Conservation (phyloP, 1,140 invertebrate genomes). For the Drosophila mayri region DNA sequence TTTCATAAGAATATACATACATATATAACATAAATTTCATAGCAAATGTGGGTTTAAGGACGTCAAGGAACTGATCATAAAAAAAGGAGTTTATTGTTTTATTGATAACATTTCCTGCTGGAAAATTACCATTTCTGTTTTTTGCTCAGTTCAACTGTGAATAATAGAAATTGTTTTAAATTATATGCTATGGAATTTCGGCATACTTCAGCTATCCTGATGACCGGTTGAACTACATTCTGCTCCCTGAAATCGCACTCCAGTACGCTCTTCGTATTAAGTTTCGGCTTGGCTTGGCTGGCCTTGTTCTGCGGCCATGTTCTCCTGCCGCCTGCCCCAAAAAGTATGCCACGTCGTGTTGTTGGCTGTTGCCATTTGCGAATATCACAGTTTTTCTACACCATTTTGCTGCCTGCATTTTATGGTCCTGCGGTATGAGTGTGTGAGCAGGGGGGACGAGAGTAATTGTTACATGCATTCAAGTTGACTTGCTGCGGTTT, state of each 20-base stretch:
- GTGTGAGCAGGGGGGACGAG: slow-evolving; percentile 31
- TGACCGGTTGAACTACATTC: slow-evolving; percentile 22
- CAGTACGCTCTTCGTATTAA: slow-evolving; percentile 13
- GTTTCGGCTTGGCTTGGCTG: slow-evolving; percentile 26
- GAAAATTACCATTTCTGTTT: not conserved
- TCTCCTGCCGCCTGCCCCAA: slow-evolving; percentile 36
- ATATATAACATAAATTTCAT: too few species aligned
- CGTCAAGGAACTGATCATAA: not conserved
- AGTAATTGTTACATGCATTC: slow-evolving; percentile 75
- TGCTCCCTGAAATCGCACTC: slow-evolving; percentile 33
- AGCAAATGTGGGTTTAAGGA: not conserved
- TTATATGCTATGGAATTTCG: not conserved
- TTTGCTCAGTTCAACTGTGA: too few species aligned
- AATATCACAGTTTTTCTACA: slow-evolving; percentile 44
- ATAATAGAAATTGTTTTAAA: not conserved
- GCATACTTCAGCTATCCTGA: slow-evolving; percentile 6
- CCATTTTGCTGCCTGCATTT: slow-evolving; percentile 60
- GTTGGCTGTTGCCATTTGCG: slow-evolving; percentile 41
- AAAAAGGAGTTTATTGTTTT: not conserved
- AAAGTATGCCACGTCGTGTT: slow-evolving; percentile 54
- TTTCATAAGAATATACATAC: too few species aligned
- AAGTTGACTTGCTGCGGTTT: slow-evolving; percentile 58
- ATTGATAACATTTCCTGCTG: too few species aligned
- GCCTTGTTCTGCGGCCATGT: slow-evolving; percentile 52
- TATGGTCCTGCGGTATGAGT: slow-evolving; percentile 32